Base-by-base conservation (phyloP, 2,113 vertebrate genomes). In the Sakesphorus luctuosus region DNA sequence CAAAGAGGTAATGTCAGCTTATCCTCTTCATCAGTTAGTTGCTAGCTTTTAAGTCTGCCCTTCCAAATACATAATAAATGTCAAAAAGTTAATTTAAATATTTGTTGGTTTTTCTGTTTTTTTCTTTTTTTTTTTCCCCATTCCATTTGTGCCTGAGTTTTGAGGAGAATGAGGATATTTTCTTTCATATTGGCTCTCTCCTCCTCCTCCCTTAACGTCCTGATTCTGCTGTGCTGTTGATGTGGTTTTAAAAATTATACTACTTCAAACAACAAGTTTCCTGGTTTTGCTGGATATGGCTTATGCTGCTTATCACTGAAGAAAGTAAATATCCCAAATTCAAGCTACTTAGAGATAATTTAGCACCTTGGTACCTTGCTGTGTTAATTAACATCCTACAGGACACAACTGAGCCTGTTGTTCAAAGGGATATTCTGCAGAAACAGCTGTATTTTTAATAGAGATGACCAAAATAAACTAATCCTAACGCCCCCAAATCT, bases 41-140 rank as follows among this genome's bases (percentile, higher is more conserved):
- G 21, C 28, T 78, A 14, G 68, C 88, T 96, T 96, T 96, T 94
- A 95, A 92, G 69, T 84, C 79, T 81, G 29, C 38, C 72, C 56
- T 88, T 93, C 68, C 47, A 88, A 83, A 86, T 58, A 85, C 59
- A 71, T 80, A 18, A 93, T 80, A 67, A 15, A 88, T 89, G 90
- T 87, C 62, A 89, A 87, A 87, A 97, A 87, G 50, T 84, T 77
- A 79, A 92, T 95, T 93, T 92, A 92, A 95, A 90, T 95, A 79
- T 90, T 94, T 86, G 20, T 78, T 49, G 59, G 36, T 40, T 66
- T 75, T 10, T 55, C 31, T 31, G 28, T 18, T 55, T 31, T 55
- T 31, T 11, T 31, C n/a, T 24, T 19, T 20, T 13, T 33, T 56
- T 56, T 56, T 33, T 33, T 23, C 6, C 21, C 6, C 7, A 47